A percentile compares a stretch with the other conserved stretches of the same genome.
phyloP scores from a whole-genome alignment of 2,113 vertebrate genomes.

The Polypterus senegalus region DNA sequence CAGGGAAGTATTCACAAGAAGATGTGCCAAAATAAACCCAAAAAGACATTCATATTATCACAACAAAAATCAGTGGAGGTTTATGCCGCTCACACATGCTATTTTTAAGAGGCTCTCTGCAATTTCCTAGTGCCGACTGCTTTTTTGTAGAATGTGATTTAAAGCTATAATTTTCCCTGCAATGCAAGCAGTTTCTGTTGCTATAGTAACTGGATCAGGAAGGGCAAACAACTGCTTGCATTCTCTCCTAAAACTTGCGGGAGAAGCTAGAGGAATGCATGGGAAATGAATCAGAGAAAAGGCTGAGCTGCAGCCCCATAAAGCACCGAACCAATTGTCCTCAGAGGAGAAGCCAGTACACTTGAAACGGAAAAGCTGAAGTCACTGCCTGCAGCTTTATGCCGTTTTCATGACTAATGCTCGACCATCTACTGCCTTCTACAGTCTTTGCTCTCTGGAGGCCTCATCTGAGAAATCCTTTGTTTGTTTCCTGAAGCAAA shows the following conservation, averaged over 20 bases:
- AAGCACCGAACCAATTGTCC: conserved; percentile 32
- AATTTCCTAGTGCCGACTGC: neutral
- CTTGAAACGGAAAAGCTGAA: conserved; percentile 26
- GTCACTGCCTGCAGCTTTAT: neutral
- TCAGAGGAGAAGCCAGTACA: conserved; percentile 11
- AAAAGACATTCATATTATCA: neutral
- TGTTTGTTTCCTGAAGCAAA: neutral
- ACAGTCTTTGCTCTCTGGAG: neutral
- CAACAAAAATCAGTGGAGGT: too few relatives aligned
- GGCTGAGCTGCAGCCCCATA: conserved; percentile 25
- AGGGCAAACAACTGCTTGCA: conserved; percentile 32
- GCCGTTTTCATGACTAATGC: neutral
- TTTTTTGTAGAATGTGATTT: neutral
- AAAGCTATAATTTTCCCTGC: neutral
- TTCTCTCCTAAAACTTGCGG: conserved; percentile 28
- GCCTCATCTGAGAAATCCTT: neutral
- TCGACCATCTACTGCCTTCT: too few relatives aligned
- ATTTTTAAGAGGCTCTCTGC: neutral
- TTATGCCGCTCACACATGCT: too few relatives aligned
- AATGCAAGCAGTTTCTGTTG: conserved; percentile 22
- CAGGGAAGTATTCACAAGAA: neutral
- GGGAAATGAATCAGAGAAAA: conserved; percentile 42
- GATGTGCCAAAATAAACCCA: neutral
- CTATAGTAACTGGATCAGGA: conserved; percentile 32
- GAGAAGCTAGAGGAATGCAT: conserved; percentile 41